Base-by-base conservation (phyloP, 2,888 invertebrate genomes). In the Odontocolon sp. region DNA sequence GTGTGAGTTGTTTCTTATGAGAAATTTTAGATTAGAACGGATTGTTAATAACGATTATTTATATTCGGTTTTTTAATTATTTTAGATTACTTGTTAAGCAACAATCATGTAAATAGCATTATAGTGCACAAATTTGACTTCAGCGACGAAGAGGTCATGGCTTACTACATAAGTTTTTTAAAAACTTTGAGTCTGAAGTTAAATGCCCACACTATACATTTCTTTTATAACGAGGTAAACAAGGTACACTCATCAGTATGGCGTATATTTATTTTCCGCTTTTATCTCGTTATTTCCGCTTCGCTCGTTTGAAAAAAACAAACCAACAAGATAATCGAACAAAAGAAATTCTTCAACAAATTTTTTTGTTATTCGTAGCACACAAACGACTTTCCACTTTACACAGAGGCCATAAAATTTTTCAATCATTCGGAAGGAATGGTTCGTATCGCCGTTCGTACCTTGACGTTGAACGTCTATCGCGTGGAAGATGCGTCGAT, bases 41-140 rank as follows among this genome's bases (percentile, higher is more conserved):
- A 23, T 3, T 2, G 9, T 2, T 2, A 36, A 21, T 9, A 28
- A 50, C 0, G 14, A 21, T 3, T 2, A 1, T n/a, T 33, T n/a
- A 11, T 38, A 14, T 47, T 21, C 8, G 50, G 31, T 57, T 50
- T 4, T 5, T 52, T 80, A 80, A 82, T 84, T 76, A 74, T 94
- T 94, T 77, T 92, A 99, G 99, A 99, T 95, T 99, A 99, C 91
- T 92, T 99, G 68, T 92, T 99, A 69, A 99, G 99, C 88, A 99
- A 99, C 91, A 99, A 99, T 91, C 99, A 99, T 92, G 99, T 99
- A 38, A 99, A 99, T 92, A 98, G 98, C 56, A 99, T 99, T 88
- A 99, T 99, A 89, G 97, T 98, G 66, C 99, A 99, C 92, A 98
- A 98, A 91, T 99, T 99, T 93, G 99, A 99, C 91, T 98, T 99